Evolutionary conservation across 2,888 invertebrate genomes (phyloP).

Genomic region (Aplocera efformata): DNA sequence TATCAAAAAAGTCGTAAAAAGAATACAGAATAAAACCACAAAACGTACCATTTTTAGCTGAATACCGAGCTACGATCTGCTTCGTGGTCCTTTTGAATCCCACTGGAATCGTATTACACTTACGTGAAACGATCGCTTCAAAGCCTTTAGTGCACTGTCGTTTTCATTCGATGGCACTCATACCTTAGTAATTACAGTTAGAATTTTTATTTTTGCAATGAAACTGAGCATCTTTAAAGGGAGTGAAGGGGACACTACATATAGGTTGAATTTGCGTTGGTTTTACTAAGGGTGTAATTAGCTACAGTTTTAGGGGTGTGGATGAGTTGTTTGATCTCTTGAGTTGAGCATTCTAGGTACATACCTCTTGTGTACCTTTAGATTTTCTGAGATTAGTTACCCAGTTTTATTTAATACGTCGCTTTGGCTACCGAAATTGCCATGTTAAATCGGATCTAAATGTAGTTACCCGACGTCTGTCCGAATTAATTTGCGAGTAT

Average conservation of each 20-base stretch:
- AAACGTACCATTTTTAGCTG: too few relatives aligned
- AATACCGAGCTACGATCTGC: too few relatives aligned
- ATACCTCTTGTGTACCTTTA: too few relatives aligned
- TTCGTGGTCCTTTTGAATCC: constrained; percentile 63
- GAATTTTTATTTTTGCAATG: constrained; percentile 32
- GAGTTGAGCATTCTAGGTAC: too few relatives aligned
- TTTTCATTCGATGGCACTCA: constrained; percentile 58
- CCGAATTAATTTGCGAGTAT: constrained; percentile 67
- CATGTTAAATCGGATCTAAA: constrained; percentile 7
- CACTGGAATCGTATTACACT: constrained; percentile 62
- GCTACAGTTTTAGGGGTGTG: constrained; percentile 4
- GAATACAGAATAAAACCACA: too few relatives aligned
- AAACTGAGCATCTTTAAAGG: constrained; percentile 26
- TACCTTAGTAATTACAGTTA: constrained; percentile 56
- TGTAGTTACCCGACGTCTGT: constrained; percentile 40
- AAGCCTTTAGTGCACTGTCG: constrained; percentile 53
- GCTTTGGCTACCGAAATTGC: too few relatives aligned
- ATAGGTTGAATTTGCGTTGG: constrained; percentile 11
- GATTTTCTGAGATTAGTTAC: too few relatives aligned
- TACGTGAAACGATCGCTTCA: constrained; percentile 53
- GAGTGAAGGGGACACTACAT: constrained; percentile 11
- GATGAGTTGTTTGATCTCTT: too few relatives aligned
- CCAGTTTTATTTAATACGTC: too few relatives aligned
- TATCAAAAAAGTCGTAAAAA: too few relatives aligned
- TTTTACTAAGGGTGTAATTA: constrained; percentile 21